These are phyloP conservation scores for Pomacea canaliculata DNA, from an alignment of 2,888 invertebrate genomes.

Conservation along the genomic window DNA sequence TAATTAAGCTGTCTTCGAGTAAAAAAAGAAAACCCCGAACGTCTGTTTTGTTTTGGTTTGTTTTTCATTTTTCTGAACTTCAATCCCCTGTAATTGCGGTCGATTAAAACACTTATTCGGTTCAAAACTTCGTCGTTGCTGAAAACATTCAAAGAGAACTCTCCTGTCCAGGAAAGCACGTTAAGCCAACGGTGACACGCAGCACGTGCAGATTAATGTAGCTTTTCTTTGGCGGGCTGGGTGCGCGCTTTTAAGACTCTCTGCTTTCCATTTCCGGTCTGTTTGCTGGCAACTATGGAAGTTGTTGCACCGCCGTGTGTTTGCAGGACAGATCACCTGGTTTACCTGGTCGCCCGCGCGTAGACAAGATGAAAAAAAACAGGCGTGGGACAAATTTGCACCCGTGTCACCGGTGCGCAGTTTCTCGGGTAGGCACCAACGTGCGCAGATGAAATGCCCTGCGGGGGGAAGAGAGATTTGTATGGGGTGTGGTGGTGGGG, in stretches of 20 bases:
- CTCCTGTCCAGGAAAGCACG: slow-evolving; percentile 9
- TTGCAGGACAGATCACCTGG: background rate
- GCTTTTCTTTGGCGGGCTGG: slow-evolving; percentile 4
- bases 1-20: too few species aligned
- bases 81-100: background rate
- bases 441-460: background rate
- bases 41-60: too few species aligned
- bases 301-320: background rate
- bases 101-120: slow-evolving; percentile 19
- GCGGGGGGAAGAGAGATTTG: background rate
- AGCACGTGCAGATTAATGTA: slow-evolving; percentile 22
- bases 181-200: background rate
- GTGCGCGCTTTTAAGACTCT: background rate
- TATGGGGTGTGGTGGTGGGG: background rate
- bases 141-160: slow-evolving; percentile 7
- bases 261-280: slow-evolving; percentile 15
- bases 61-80: too few species aligned
- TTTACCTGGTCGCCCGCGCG: slow-evolving; percentile 3
- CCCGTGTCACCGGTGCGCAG: background rate
- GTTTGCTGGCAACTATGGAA: slow-evolving; percentile 2
- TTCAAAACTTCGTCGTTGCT: slow-evolving; percentile 4
- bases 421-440: background rate
- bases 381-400: slow-evolving; percentile 7
- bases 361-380: slow-evolving; percentile 7
- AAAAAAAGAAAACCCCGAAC: too few species aligned